These are phyloP conservation scores for Serrognathus titanus DNA, from an alignment of 2,888 invertebrate genomes.

Conservation along the genomic window DNA sequence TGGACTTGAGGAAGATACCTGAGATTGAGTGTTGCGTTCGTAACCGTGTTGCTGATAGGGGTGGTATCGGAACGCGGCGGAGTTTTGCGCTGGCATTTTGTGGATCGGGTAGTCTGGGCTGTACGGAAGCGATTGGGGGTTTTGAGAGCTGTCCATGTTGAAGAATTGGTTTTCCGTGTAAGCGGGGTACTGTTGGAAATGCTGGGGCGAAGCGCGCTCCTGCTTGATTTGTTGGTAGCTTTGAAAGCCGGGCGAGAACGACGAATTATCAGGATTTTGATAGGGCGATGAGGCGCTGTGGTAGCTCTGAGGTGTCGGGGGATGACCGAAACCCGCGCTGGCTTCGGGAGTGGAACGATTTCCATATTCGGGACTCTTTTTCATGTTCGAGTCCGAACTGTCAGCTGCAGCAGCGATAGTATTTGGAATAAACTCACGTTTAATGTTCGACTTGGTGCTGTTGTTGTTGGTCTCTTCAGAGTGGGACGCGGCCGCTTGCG, in stretches of 20 bases:
- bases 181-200: conserved; percentile 13
- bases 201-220: conserved; percentile 51
- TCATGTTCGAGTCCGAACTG: conserved; percentile 66
- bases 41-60: conserved; percentile 43
- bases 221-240: conserved; percentile 41
- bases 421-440: conserved; percentile 57
- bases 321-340: conserved; percentile 57
- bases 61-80: conserved; percentile 43
- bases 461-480: conserved; percentile 55
- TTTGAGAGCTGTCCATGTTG: conserved; percentile 30
- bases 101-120: conserved; percentile 40
- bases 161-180: conserved; percentile 37
- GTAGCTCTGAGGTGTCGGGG: conserved; percentile 64
- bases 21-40: conserved; percentile 31
- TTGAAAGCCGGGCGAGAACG: conserved; percentile 52
- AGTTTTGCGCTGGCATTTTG: conserved; percentile 32
- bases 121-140: conserved; percentile 37
- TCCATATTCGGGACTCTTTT: conserved; percentile 58
- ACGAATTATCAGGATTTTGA: conserved; percentile 57
- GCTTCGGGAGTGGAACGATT: conserved; percentile 58
- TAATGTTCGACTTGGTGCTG: conserved; percentile 53
- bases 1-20: conserved; percentile 50
- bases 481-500: conserved; percentile 48
- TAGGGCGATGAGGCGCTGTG: conserved; percentile 66
- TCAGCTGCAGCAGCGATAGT: conserved; percentile 68